Base-by-base conservation (phyloP, 2,797 vertebrate species). In the Lates japonicus region DNA sequence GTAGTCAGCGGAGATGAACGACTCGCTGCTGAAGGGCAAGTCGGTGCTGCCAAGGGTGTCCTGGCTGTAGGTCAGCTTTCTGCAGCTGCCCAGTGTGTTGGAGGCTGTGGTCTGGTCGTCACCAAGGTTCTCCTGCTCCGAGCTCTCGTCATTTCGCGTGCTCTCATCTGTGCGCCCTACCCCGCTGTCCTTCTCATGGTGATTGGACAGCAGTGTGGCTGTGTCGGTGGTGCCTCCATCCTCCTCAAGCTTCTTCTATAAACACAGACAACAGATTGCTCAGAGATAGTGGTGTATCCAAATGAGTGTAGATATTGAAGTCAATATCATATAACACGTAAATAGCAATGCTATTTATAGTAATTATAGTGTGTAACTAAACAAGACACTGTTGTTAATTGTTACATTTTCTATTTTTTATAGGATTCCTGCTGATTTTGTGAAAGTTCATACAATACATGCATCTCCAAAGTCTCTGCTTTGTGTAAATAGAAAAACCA, bases 141-240 rank as follows among this genome's bases (percentile, higher is more conserved):
- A 99, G 90, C 98, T 99, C 92, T 99, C 98, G 0, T 99, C 98
- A 0, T 99, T 99, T 20, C 98, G 96, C 0, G 97, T 99, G 88
- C 98, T 99, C 88, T 99, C 98, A 0, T 99, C 98, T 0, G 98
- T 99, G 81, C 98, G 98, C 0, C 98, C 98, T 9, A 99, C 95
- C 0, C 98, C 98, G 0, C 98, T 99, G 96, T 99, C 98, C 91
- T 99, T 99, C 93, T 99, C 98, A 0, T 98, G 97, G 87, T 97
- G 98, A 90, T 97, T 97, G 67, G 98, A 99, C 59, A 98, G 85
- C 83, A 99, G 94, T 0, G 98, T 99, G 89, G 98, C 98, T 0
- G 98, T 98, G 83, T 99, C 98, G 0, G 98, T 99, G 86, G 97
- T 98, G 35, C 97, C 98, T 0, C 95, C 98, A 0, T 99, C 98